Percentiles rank a stretch among this genome's conserved stretches.
Evolutionary conservation across 2,113 vertebrate species (phyloP).

Genomic region (Crotalus tigris): DNA sequence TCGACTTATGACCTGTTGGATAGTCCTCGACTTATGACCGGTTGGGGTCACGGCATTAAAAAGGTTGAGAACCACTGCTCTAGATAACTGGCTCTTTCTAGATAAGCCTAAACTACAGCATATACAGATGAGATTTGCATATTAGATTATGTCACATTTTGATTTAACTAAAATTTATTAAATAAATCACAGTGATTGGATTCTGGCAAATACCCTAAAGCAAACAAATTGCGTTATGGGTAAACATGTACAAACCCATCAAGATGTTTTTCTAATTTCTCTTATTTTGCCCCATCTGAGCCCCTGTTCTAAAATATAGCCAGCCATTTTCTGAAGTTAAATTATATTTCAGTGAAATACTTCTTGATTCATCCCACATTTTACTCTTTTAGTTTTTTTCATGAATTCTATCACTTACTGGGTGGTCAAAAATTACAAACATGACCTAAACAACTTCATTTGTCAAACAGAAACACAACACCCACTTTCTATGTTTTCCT

Average conservation of each 20-base stretch:
- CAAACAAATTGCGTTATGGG: background rate
- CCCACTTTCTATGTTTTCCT: background rate
- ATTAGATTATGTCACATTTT: background rate
- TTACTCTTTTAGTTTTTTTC: background rate
- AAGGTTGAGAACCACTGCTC: background rate
- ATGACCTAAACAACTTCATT: background rate
- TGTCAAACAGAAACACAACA: background rate
- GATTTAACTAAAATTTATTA: background rate
- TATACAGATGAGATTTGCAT: background rate
- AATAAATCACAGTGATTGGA: background rate
- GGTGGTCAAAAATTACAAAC: background rate
- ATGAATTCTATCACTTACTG: background rate
- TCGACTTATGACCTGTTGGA: too few relatives aligned
- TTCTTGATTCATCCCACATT: background rate
- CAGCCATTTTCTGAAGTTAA: background rate
- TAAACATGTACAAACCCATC: background rate
- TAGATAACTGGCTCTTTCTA: background rate
- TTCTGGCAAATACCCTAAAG: background rate
- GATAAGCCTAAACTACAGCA: background rate
- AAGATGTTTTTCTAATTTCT: background rate
- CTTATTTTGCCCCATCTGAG: background rate
- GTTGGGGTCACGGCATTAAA: too few relatives aligned
- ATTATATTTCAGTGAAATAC: background rate
- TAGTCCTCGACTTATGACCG: too few relatives aligned
- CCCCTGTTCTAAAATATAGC: background rate